Conservation (phyloP, 2,888 invertebrate species). For the Zaprionus obscuricornis region DNA sequence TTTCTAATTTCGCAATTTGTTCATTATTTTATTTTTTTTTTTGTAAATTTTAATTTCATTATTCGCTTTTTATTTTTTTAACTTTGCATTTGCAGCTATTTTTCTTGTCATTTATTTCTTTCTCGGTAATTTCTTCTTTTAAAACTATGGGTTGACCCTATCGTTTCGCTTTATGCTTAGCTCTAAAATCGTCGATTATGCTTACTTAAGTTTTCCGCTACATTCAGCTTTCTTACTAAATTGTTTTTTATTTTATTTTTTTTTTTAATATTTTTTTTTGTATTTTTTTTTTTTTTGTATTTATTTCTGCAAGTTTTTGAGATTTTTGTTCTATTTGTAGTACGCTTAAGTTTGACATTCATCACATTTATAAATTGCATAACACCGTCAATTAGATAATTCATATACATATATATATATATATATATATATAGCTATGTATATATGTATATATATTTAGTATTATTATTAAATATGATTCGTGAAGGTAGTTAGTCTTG, state of each 20-base stretch:
- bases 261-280: conserved; percentile 22
- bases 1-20: not conserved
- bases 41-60: conserved; percentile 4
- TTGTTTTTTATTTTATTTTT: conserved; percentile 20
- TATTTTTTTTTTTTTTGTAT: conserved; percentile 16
- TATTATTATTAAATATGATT: conserved; percentile 49
- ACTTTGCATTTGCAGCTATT: conserved; percentile 3
- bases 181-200: conserved; percentile 74
- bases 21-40: conserved; percentile 5
- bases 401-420: conserved; percentile 42
- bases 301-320: conserved; percentile 8
- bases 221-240: conserved; percentile 66
- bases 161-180: conserved; percentile 59
- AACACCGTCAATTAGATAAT: conserved; percentile 76
- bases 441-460: conserved; percentile 10
- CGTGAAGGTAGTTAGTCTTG: conserved; percentile 76
- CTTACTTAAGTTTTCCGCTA: conserved; percentile 66
- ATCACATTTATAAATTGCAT: conserved; percentile 78
- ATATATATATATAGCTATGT: conserved; percentile 25
- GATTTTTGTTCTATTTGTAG: conserved; percentile 35
- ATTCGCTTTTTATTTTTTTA: not conserved
- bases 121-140: conserved; percentile 44
- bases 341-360: conserved; percentile 78
- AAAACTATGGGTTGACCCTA: conserved; percentile 64
- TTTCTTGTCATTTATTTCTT: conserved; percentile 19